These are phyloP conservation scores for Acrocephalus scirpaceus DNA, from an alignment of 2,797 vertebrate species.

Conservation along the genomic window DNA sequence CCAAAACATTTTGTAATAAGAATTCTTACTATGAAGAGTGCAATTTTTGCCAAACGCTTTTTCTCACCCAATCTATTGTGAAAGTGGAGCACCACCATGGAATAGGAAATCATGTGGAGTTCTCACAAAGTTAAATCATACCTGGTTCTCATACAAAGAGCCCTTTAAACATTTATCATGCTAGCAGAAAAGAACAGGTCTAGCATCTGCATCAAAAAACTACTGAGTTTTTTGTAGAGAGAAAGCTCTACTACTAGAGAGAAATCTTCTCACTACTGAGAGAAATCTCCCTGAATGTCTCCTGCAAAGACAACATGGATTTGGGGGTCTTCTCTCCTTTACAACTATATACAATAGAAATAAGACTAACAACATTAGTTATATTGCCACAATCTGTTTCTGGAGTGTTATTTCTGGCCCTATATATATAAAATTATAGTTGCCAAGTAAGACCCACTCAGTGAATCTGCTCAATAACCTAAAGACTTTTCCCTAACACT, in stretches of 20 bases:
- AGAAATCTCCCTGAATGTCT: background rate
- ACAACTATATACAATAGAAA: background rate
- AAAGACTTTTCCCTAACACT: background rate
- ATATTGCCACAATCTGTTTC: background rate
- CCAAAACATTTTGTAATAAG: background rate
- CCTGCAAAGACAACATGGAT: background rate
- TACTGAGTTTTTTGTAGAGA: no score
- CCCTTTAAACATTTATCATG: background rate
- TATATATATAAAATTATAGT: background rate
- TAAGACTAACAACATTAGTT: background rate
- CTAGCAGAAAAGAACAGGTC: background rate
- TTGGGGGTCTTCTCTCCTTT: background rate
- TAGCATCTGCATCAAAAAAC: background rate
- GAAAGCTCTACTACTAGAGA: no score
- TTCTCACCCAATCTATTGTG: background rate
- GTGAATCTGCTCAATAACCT: background rate
- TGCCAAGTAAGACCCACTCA: background rate
- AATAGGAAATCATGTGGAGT: background rate
- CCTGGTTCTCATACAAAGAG: background rate
- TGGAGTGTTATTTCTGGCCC: background rate
- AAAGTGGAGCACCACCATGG: background rate
- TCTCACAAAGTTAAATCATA: background rate
- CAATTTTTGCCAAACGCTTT: background rate
- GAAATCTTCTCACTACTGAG: accelerated
- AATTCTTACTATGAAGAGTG: background rate